These are phyloP conservation scores for Austrofundulus limnaeus DNA, from an alignment of 2,113 vertebrate genomes.

Conservation along the genomic window DNA sequence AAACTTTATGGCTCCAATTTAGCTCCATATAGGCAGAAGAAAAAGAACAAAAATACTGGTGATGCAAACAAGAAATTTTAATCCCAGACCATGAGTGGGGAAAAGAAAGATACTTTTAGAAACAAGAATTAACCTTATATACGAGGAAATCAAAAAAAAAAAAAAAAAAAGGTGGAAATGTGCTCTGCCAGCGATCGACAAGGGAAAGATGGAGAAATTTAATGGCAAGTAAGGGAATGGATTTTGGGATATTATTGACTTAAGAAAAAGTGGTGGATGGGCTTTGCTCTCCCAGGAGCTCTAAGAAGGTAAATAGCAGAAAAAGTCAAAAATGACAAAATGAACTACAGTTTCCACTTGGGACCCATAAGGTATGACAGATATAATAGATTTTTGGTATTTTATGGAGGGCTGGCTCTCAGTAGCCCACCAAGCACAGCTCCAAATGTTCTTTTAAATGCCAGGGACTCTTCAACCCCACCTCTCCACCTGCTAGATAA, in stretches of 20 bases:
- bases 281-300: background rate
- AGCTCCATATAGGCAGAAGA: too few relatives aligned
- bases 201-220: background rate
- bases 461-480: background rate
- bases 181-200: background rate
- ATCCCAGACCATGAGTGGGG: background rate
- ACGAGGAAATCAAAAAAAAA: background rate
- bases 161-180: background rate
- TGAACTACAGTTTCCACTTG: conserved; percentile 12
- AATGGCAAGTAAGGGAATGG: background rate
- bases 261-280: background rate
- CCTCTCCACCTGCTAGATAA: background rate
- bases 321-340: conserved; percentile 17
- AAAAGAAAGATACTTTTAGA: background rate
- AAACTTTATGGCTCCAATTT: too few relatives aligned
- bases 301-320: background rate
- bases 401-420: conserved; percentile 15
- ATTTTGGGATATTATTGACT: background rate
- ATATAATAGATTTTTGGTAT: conserved; percentile 19
- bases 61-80: too few relatives aligned
- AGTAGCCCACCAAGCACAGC: background rate
- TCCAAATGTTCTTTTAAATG: conserved; percentile 47
- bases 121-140: background rate
- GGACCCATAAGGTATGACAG: conserved; percentile 10
- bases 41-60: too few relatives aligned